Evolutionary conservation across 2,797 vertebrate species (phyloP).

Genomic region (Danio kyathit): DNA sequence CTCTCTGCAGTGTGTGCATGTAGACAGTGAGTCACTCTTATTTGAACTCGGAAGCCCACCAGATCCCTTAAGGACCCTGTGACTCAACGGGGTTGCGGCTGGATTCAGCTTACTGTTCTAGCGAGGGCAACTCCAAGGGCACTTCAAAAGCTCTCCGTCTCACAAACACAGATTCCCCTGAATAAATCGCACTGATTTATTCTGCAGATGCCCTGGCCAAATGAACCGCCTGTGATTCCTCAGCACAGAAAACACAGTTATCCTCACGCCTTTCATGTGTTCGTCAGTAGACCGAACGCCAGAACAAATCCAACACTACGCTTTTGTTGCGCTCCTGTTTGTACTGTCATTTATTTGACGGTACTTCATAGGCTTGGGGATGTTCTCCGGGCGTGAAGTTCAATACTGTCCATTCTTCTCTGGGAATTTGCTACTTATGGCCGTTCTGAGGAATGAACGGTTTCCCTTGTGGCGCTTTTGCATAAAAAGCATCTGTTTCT

Average conservation of each 20-base stretch:
- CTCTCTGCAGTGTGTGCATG: not conserved
- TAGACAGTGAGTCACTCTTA: conserved; percentile 27
- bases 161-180: not conserved
- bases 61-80: conserved; percentile 14
- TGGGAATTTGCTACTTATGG: conserved; percentile 21
- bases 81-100: conserved; percentile 35
- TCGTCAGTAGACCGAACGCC: conserved; percentile 10
- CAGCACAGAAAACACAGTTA: conserved; percentile 1
- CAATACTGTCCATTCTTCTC: conserved; percentile 22
- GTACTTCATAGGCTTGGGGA: conserved; percentile 5
- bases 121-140: conserved; percentile 43
- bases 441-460: conserved; percentile 17
- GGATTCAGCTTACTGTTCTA: conserved; percentile 41
- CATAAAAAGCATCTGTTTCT: conserved; percentile 45
- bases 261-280: conserved; percentile 23
- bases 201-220: not conserved
- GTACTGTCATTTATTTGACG: not conserved
- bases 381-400: conserved; percentile 2
- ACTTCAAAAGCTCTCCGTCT: conserved; percentile 4
- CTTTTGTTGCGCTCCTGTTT: conserved; percentile 25
- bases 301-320: conserved; percentile 21
- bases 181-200: conserved; percentile 21
- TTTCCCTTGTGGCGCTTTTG: conserved; percentile 41
- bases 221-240: conserved; percentile 11
- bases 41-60: conserved; percentile 15